Evolutionary conservation across 2,113 vertebrate genomes (phyloP).

Genomic region (pig (Sus scrofa)): DNA sequence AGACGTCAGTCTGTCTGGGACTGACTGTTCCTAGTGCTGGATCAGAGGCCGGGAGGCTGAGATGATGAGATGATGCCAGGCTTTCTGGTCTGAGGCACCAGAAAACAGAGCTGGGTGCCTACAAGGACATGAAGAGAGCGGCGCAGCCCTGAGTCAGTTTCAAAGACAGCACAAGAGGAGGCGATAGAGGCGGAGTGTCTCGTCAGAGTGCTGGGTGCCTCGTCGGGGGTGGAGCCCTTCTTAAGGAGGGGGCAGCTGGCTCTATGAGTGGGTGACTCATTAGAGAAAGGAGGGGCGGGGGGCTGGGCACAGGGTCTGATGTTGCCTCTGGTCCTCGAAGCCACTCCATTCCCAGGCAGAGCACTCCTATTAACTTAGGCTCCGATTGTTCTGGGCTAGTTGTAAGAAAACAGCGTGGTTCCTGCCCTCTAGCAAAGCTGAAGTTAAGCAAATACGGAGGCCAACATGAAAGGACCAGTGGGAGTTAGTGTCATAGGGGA

Average conservation of each 20-base stretch:
- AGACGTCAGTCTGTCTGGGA: background rate
- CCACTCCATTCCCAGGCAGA: rapidly evolving
- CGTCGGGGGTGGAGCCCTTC: background rate
- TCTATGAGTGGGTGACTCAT: background rate
- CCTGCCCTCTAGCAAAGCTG: background rate
- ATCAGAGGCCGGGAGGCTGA: background rate
- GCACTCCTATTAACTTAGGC: background rate
- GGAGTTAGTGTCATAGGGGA: background rate
- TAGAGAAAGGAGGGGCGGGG: background rate
- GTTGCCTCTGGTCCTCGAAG: background rate
- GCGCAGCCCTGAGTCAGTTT: background rate
- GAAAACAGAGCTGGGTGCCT: background rate
- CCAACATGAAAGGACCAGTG: background rate
- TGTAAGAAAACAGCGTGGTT: background rate
- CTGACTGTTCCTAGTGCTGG: background rate
- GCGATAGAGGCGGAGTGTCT: background rate
- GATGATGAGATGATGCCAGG: background rate
- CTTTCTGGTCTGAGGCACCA: background rate
- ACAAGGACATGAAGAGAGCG: background rate
- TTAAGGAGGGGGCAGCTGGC: background rate
- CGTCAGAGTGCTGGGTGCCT: background rate
- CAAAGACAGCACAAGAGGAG: background rate
- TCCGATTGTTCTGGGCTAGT: background rate
- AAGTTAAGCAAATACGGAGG: rapidly evolving
- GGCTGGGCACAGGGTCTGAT: background rate